Conservation (phyloP, 2,888 invertebrate genomes). For the Caenorhabditis afra region DNA sequence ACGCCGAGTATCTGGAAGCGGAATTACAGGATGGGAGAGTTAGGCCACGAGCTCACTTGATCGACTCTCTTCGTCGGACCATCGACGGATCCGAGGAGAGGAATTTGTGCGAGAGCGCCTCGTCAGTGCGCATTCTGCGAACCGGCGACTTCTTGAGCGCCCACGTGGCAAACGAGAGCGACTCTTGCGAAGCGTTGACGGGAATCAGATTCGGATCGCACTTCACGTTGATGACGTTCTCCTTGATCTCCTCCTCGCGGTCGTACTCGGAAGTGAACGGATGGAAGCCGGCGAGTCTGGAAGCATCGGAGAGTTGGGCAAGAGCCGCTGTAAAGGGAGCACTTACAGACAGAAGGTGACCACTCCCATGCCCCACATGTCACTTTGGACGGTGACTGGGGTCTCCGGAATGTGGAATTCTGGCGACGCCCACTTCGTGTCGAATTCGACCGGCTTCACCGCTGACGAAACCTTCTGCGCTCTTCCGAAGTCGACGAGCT, state of each 20-base stretch:
- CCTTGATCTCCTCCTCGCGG: conserved; percentile 89
- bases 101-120: conserved; percentile 97
- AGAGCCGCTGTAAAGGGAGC: neutral
- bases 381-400: conserved; percentile 89
- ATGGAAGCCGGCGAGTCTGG: conserved; percentile 89
- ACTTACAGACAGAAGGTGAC: conserved; percentile 89
- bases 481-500: conserved; percentile 93
- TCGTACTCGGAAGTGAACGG: conserved; percentile 88
- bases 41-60: conserved; percentile 68
- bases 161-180: conserved; percentile 93
- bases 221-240: conserved; percentile 87
- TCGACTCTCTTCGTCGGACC: conserved; percentile 90
- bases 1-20: conserved; percentile 67
- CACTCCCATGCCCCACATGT: conserved; percentile 96
- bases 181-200: conserved; percentile 94
- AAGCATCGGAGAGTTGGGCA: conserved; percentile 19
- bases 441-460: conserved; percentile 62
- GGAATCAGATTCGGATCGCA: conserved; percentile 94
- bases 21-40: neutral
- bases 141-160: conserved; percentile 94
- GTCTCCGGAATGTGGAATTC: conserved; percentile 83
- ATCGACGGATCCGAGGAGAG: conserved; percentile 92
- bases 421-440: conserved; percentile 78
- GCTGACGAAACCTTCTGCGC: conserved; percentile 83
- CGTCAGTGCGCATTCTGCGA: conserved; percentile 92